These are phyloP conservation scores for Lagodon rhomboides DNA, from an alignment of 2,797 vertebrate genomes.

Conservation along the genomic window DNA sequence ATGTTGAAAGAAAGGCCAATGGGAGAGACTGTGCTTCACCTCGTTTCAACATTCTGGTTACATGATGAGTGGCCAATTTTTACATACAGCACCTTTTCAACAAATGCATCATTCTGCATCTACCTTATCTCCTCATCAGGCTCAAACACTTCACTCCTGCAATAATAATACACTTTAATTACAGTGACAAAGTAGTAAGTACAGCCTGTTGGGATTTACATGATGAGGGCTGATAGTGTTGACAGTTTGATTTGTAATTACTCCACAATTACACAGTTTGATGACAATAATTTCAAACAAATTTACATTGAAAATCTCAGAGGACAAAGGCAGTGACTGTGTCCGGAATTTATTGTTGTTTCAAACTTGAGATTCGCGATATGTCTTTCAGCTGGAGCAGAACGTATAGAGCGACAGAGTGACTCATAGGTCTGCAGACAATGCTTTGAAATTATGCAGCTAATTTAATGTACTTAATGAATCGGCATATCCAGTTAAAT, in stretches of 20 bases:
- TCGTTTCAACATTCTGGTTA: no score
- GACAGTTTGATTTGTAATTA: neutral
- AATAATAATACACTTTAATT: neutral
- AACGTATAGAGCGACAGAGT: neutral
- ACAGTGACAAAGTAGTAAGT: slow-evolving; percentile 4
- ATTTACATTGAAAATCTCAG: neutral
- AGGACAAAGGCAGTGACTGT: neutral
- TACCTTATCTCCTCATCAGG: neutral
- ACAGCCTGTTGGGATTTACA: slow-evolving; percentile 1
- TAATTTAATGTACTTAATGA: slow-evolving; percentile 38
- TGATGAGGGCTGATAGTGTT: neutral
- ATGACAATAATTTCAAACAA: neutral
- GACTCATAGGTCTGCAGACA: slow-evolving; percentile 30
- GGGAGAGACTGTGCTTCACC: no score
- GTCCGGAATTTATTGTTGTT: slow-evolving; percentile 14
- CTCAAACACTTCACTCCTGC: slow-evolving; percentile 3
- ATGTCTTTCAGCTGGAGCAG: neutral
- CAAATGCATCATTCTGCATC: no score
- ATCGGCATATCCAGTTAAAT: slow-evolving; percentile 21
- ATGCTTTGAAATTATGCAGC: slow-evolving; percentile 18
- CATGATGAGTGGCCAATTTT: no score
- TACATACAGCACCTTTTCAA: no score
- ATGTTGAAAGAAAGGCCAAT: no score
- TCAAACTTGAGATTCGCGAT: slow-evolving; percentile 11
- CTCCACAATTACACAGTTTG: neutral